Conservation (phyloP, 2,888 invertebrate species). For the Bimastos eiseni region DNA sequence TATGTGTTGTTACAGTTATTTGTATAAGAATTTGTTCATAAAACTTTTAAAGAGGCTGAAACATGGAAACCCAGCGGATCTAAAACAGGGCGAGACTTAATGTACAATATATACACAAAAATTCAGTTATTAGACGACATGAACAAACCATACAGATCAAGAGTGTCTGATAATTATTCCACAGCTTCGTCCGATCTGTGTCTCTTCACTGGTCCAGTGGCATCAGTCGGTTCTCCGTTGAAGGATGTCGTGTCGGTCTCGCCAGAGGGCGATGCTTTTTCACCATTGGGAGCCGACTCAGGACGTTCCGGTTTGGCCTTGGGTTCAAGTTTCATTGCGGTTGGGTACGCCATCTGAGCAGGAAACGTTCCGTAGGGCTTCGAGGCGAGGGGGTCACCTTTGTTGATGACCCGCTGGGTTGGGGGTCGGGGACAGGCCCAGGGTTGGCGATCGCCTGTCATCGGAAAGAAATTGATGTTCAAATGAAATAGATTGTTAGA, state of each 20-base stretch:
- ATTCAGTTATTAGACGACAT: neutral
- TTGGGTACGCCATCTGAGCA: slow-evolving; percentile 30
- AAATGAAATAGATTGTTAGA: neutral
- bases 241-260: neutral
- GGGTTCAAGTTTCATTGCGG: slow-evolving; percentile 20
- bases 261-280: neutral
- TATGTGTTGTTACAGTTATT: no score
- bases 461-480: neutral
- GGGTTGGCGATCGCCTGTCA: slow-evolving; percentile 42
- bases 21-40: neutral
- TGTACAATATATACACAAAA: slow-evolving; percentile 1
- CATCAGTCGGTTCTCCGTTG: neutral
- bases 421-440: slow-evolving; percentile 41
- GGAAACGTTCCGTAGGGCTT: slow-evolving; percentile 43
- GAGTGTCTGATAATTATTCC: neutral
- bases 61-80: neutral
- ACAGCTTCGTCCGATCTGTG: neutral
- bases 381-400: slow-evolving; percentile 25
- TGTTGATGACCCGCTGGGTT: slow-evolving; percentile 28
- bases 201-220: neutral
- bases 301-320: neutral
- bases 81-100: neutral
- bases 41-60: neutral
- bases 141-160: neutral
- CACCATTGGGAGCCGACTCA: neutral